A percentile compares a stretch with the other conserved stretches of the same genome.
Evolutionary conservation across 2,113 vertebrate species (phyloP).

Genomic region (Hypanus sabinus): DNA sequence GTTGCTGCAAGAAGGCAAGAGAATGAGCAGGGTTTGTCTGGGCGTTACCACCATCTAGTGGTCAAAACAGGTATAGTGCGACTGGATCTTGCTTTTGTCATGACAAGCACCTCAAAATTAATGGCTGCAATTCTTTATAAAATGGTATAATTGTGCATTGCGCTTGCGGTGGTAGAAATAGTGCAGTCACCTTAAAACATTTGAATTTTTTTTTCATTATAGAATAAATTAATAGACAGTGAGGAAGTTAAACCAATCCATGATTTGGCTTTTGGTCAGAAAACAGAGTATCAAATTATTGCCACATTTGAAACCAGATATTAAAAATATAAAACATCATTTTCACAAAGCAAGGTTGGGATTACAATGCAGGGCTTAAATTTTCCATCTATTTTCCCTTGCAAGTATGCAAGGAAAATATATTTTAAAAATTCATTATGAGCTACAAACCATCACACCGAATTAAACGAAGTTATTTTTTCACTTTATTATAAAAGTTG

Average conservation of each 20-base stretch:
- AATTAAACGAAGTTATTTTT: background rate
- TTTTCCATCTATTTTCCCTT: background rate
- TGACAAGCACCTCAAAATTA: background rate
- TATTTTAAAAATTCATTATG: background rate
- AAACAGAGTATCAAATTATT: background rate
- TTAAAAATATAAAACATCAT: background rate
- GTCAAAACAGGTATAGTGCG: background rate
- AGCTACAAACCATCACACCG: background rate
- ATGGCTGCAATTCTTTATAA: background rate
- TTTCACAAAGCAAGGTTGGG: background rate
- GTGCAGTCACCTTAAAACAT: no score
- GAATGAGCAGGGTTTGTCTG: background rate
- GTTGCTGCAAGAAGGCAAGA: background rate
- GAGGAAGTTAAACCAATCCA: background rate
- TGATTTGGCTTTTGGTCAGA: background rate
- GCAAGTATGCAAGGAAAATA: background rate
- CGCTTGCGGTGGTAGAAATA: background rate
- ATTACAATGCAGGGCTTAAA: background rate
- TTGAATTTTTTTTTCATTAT: background rate
- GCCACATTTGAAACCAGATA: background rate
- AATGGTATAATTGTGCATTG: background rate
- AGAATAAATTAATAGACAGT: background rate
- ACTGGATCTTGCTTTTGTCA: background rate
- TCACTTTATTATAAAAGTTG: background rate
- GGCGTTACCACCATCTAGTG: background rate